Base-by-base conservation (phyloP, 30 jellyfish, hydroid and myxozoan species). In the Morbakka virulenta region DNA sequence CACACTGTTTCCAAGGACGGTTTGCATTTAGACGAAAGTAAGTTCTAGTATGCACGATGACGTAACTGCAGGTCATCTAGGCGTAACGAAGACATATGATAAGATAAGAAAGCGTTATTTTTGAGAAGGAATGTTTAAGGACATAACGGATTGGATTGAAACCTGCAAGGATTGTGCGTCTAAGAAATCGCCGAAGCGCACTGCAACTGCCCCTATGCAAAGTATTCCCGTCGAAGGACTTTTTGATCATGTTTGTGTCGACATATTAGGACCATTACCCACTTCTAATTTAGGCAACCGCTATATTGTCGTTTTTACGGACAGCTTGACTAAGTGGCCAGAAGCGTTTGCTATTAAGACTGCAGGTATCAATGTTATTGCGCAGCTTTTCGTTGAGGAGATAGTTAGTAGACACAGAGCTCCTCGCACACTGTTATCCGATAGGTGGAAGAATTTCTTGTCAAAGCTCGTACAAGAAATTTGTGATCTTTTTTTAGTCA, bases 241-340 rank as follows among this genome's bases (percentile, higher is more conserved):
- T 30, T 52, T 50, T 4, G 80, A 52, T n/a, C 2, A 62, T 13
- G 33, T 52, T 0, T 47, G 35, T 12, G 25, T 64, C 17, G 89
- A 78, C 52, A 29, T 67, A 1, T 28, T 68, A 1, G 88, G 88
- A 35, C 87, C 88, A 25, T 78, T 78, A 6, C 89, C 84, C 1
- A 41, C 62, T 2, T 63, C 89, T 20, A 17, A 62, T 26, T 25
- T 26, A 25, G 86, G 81, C 4, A 74, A 74, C 32, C 62, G 81
- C 2, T 74, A 74, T 30, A 57, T 62, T 28, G 14, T 74, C 2
- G 81, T 74, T 4, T 74, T 74, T 30, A 25, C 67, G 3, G 86
- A 74, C 32, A 28, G 67, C 49, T 35, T 34, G 25, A 76, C 87
- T 17, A 0, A 61, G 17, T 76, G 87, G 87, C 80, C 82, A 17